Conservation (phyloP, 2,113 vertebrate species). For the Stegastes partitus region DNA sequence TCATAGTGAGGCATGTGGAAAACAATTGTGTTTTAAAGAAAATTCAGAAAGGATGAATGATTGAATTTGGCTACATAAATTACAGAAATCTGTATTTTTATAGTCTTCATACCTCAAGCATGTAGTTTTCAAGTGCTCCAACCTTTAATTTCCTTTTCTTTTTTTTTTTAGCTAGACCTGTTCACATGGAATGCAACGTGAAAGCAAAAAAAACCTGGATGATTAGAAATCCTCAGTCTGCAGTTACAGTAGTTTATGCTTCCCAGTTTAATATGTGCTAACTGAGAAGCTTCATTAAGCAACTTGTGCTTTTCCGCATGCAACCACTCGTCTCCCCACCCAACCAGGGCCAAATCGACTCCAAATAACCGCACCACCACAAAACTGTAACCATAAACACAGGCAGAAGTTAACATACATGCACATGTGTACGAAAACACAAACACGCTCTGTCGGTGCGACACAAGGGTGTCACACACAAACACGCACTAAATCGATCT, state of each 20-base stretch:
- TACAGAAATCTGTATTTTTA: too few species aligned
- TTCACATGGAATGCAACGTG: neutral
- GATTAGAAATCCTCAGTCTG: neutral
- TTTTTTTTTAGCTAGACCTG: neutral
- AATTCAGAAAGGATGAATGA: neutral
- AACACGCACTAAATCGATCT: neutral
- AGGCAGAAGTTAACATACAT: neutral
- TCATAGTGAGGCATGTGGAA: neutral
- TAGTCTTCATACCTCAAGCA: too few species aligned
- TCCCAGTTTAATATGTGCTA: constrained; percentile 2
- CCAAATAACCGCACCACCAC: constrained; percentile 2
- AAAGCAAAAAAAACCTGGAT: neutral
- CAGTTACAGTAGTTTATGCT: neutral
- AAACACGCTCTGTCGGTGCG: neutral
- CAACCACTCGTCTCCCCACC: constrained; percentile 8
- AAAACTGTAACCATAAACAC: constrained; percentile 1
- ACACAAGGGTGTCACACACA: neutral
- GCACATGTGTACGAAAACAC: neutral
- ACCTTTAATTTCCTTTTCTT: neutral
- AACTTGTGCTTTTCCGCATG: neutral
- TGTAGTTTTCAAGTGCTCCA: too few species aligned
- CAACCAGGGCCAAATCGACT: neutral
- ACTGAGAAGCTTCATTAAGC: constrained; percentile 19
- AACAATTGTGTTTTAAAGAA: neutral
- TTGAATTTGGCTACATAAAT: neutral